A percentile compares a stretch with the other conserved stretches of the same genome.
phyloP scores from a whole-genome alignment of 2,888 invertebrate species.

The Chrysina gloriosa region DNA sequence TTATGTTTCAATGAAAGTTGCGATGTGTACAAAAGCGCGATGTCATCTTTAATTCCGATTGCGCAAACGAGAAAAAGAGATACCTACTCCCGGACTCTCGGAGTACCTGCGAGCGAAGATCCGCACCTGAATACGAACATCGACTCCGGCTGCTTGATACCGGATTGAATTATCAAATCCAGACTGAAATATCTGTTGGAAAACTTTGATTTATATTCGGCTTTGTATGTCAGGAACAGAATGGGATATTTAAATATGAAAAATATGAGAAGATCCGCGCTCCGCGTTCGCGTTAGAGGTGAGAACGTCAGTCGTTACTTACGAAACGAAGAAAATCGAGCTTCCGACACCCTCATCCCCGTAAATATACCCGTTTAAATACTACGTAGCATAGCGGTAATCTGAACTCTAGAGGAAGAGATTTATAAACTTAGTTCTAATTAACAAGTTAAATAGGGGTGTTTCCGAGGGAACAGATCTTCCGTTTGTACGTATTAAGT shows the following conservation, averaged over 20 bases:
- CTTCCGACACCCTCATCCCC: not conserved
- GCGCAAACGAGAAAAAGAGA: not conserved
- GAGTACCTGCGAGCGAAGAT: no score
- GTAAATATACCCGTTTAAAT: not conserved
- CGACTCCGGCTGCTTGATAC: not conserved
- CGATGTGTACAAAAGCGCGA: not conserved
- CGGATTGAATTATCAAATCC: not conserved
- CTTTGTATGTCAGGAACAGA: slow-evolving; percentile 45
- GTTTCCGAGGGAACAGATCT: slow-evolving; percentile 7
- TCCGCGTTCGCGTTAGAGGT: not conserved
- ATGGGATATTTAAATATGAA: slow-evolving; percentile 43
- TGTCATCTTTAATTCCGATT: not conserved
- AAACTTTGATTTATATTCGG: slow-evolving; percentile 56
- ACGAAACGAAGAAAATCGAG: not conserved
- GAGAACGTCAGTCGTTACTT: not conserved
- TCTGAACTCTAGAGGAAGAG: not conserved
- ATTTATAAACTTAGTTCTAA: slow-evolving; percentile 40
- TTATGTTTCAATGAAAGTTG: not conserved
- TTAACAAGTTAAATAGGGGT: slow-evolving; percentile 41
- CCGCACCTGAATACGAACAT: not conserved
- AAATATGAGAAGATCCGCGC: slow-evolving; percentile 41
- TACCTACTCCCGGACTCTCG: not conserved
- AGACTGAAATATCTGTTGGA: slow-evolving; percentile 45
- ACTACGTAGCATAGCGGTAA: no score
- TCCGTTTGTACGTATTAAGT: slow-evolving; percentile 12